Conservation (phyloP, 2,888 invertebrate genomes). For the Eustalomyia histrio region DNA sequence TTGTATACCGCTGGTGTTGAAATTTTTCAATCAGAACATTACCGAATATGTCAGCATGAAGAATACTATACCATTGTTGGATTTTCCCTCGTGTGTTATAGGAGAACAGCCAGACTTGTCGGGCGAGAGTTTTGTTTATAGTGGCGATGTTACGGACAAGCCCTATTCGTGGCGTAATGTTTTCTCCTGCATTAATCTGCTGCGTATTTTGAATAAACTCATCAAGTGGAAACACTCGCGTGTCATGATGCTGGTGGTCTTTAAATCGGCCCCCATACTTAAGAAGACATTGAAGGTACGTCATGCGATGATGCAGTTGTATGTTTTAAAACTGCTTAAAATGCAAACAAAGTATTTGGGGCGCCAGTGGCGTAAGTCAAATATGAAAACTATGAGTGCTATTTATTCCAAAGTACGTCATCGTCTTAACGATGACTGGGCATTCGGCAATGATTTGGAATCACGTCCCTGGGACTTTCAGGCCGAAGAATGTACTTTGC, state of each 20-base stretch:
- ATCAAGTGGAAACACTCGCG: conserved; percentile 99
- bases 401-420: conserved; percentile 98
- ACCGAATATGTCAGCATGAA: conserved; percentile 96
- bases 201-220: conserved; percentile 97
- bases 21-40: conserved; percentile 99
- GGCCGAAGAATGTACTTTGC: conserved; percentile 96
- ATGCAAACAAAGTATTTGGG: conserved; percentile 99
- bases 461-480: conserved; percentile 99
- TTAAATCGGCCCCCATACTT: conserved; percentile 99
- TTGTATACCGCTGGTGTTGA: conserved; percentile 97
- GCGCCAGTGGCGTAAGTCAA: conserved; percentile 98
- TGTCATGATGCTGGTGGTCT: conserved; percentile 99
- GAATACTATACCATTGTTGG: conserved; percentile 94
- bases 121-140: conserved; percentile 92
- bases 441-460: conserved; percentile 98
- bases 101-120: conserved; percentile 97
- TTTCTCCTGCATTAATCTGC: conserved; percentile 97
- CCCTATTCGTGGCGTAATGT: conserved; percentile 98
- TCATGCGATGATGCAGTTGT: conserved; percentile 98
- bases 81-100: conserved; percentile 97
- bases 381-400: conserved; percentile 99
- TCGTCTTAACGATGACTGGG: conserved; percentile 99
- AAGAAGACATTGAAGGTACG: conserved; percentile 97
- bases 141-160: conserved; percentile 84
- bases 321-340: conserved; percentile 97